Base-by-base conservation (phyloP, 2,888 invertebrate species). In the Autographa pulchrina region DNA sequence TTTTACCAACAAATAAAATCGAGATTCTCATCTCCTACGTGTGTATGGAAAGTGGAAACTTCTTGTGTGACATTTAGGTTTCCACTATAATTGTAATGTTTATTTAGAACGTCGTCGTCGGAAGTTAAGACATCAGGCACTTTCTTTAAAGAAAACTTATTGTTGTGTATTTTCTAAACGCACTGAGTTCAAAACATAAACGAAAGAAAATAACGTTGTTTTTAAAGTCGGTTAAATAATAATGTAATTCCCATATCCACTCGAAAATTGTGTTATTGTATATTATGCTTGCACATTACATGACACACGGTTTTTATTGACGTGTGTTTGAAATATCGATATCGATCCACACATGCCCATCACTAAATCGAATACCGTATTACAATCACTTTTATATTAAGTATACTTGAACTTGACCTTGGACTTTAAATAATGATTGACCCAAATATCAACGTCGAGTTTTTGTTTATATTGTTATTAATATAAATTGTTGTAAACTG, bases 331-430 rank as follows among this genome's bases (percentile, higher is more conserved):
- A 31, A 54, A 66, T 67, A 18, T 65, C 74, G 76, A 81, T 79
- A 80, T 68, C 61, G 58, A 62, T 70, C 65, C 52, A 18, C 63
- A 61, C n/a, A 31, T 1, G 48, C 62, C 14, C 83, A 77, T 16
- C 77, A 73, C 83, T 84, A 75, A 14, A 59, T 60, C 48, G 61
- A 74, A 75, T 83, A 84, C 77, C 77, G 85, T 83, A 82, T 75
- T 76, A 88, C 89, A 89, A 87, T 89, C 88, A 86, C 89, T 83
- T 81, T 81, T 78, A 65, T 68, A 78, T 77, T 77, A 63, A 72
- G 59, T 73, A 74, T 67, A 74, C 82, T 80, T 89, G 87, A 89
- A 89, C 89, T 88, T 89, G 88, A 86, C 89, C 89, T 86, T 89
- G 88, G 78, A 86, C 85, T 89, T 89, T 88, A 88, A 80, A 82